These are phyloP conservation scores for Penaeus monodon DNA, from an alignment of 2,888 invertebrate species.

Conservation along the genomic window DNA sequence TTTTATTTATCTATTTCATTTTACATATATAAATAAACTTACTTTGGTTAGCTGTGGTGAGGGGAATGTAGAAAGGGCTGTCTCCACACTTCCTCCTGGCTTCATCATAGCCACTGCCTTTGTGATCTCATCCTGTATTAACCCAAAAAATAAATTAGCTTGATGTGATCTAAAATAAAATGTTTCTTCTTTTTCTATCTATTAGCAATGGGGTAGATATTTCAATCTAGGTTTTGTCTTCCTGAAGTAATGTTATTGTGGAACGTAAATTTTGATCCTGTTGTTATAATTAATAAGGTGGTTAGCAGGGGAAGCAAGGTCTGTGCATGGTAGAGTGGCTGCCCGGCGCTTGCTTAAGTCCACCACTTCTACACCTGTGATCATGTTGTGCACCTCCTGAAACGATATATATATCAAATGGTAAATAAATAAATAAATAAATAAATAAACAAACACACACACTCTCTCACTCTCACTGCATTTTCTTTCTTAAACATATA, in stretches of 20 bases:
- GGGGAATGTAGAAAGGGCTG: conserved; percentile 83
- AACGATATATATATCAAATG: conserved; percentile 32
- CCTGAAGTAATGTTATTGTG: conserved; percentile 72
- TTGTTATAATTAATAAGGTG: conserved; percentile 74
- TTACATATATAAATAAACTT: conserved; percentile 32
- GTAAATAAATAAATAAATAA: background rate
- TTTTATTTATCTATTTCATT: background rate
- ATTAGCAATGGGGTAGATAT: background rate
- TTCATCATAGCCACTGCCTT: conserved; percentile 78
- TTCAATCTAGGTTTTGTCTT: conserved; percentile 35
- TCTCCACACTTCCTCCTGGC: conserved; percentile 80
- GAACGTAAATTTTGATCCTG: conserved; percentile 73
- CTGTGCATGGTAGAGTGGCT: conserved; percentile 72
- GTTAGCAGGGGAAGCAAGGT: conserved; percentile 73
- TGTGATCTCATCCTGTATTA: conserved; percentile 77
- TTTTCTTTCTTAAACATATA: no score
- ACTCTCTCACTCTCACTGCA: no score
- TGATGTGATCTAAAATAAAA: background rate
- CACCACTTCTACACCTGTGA: conserved; percentile 72
- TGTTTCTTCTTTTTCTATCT: background rate
- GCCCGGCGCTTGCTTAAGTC: conserved; percentile 74
- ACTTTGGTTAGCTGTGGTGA: conserved; percentile 78
- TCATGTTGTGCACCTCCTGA: conserved; percentile 69
- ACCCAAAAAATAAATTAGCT: conserved; percentile 38
- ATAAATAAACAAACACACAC: no score